Percentiles rank a stretch among this genome's conserved stretches.
phyloP scores from a whole-genome alignment of 1,140 invertebrate genomes.

The Trachelipus rathkii region DNA sequence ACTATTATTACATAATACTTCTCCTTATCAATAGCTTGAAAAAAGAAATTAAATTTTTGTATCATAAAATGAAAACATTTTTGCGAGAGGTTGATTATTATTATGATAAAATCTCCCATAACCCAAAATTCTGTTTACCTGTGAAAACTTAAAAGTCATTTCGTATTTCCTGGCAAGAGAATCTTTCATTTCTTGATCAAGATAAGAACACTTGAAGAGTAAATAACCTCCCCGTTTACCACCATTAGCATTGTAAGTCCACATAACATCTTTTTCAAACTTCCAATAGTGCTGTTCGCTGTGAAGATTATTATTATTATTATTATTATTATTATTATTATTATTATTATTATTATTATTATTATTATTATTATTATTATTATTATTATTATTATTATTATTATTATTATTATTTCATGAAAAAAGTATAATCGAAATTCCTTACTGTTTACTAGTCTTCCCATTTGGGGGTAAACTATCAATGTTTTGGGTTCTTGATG shows the following conservation, averaged over 20 bases:
- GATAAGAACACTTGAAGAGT: constrained; percentile 40
- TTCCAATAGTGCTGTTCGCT: constrained; percentile 36
- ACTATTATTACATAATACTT: too few relatives aligned
- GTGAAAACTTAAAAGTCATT: constrained; percentile 44
- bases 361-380: background rate
- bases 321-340: background rate
- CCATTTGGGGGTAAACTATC: background rate
- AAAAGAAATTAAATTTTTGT: too few relatives aligned
- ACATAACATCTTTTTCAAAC: constrained; percentile 42
- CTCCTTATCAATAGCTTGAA: too few relatives aligned
- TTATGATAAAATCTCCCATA: too few relatives aligned
- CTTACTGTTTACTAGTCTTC: background rate
- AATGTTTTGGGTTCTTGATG: background rate
- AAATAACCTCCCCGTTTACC: constrained; percentile 34
- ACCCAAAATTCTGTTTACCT: constrained; percentile 19
- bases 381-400: too few relatives aligned
- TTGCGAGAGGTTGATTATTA: too few relatives aligned
- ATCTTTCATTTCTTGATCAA: constrained; percentile 36
- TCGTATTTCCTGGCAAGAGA: constrained; percentile 33
- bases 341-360: too few relatives aligned
- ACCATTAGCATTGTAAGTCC: constrained; percentile 31
- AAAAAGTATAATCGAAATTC: background rate
- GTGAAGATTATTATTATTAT: background rate
- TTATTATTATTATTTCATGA: background rate
- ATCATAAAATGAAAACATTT: too few relatives aligned